phyloP scores from a whole-genome alignment of 2,113 vertebrate species.

The Ameiurus melas region DNA sequence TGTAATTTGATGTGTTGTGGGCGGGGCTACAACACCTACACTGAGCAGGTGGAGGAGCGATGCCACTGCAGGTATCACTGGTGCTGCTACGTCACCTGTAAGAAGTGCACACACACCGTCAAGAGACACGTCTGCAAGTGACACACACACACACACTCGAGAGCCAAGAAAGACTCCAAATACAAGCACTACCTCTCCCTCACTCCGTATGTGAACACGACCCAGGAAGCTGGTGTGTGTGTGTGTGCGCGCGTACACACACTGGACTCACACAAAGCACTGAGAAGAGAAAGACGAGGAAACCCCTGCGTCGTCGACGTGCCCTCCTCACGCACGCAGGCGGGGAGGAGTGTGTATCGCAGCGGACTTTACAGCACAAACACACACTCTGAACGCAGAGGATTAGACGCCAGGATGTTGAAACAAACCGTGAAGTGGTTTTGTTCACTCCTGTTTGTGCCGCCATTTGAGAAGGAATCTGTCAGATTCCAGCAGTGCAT shows the following conservation, averaged over 20 bases:
- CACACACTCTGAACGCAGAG: background rate
- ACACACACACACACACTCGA: background rate
- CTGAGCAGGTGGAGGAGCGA: slow-evolving; percentile 71
- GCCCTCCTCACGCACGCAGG: background rate
- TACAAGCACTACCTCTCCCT: background rate
- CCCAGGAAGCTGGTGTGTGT: background rate
- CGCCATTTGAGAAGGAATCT: background rate
- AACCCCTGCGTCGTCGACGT: background rate
- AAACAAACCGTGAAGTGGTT: background rate
- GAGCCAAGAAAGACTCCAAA: background rate
- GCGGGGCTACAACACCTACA: slow-evolving; percentile 76
- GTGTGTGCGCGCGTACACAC: background rate
- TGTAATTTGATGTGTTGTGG: slow-evolving; percentile 78
- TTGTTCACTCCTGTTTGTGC: background rate
- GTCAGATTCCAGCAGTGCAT: background rate
- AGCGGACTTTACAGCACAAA: background rate
- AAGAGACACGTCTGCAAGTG: slow-evolving; percentile 76
- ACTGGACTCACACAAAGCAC: background rate
- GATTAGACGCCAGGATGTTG: background rate
- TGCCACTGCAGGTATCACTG: slow-evolving; percentile 78
- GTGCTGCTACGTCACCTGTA: slow-evolving; percentile 79
- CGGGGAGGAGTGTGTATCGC: background rate
- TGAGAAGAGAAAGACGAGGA: background rate
- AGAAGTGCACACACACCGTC: slow-evolving; percentile 68
- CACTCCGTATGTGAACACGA: background rate